A percentile compares a stretch with the other conserved stretches of the same genome.
phyloP scores from a whole-genome alignment of 35 echinoderm and acorn worm species.

The Ophiothrix spiculata region DNA sequence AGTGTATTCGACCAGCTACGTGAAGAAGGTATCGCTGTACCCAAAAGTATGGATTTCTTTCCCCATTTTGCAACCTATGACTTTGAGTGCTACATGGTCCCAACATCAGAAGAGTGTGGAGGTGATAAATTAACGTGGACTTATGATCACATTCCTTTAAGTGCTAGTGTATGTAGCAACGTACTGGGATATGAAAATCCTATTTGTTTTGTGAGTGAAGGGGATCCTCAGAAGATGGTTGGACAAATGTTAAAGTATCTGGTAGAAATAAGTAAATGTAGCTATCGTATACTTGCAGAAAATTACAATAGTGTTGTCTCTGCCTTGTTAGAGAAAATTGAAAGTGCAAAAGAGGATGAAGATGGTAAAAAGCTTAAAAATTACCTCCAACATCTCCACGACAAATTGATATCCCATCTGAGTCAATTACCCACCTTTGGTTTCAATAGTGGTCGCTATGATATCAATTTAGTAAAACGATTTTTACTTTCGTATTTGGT shows the following conservation, averaged over 20 bases:
- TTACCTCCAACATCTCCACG: neutral
- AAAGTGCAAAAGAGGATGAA: conserved; percentile 53
- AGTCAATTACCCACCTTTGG: conserved; percentile 27
- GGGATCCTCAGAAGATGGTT: conserved; percentile 21
- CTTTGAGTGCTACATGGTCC: neutral
- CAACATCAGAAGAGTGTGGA: neutral
- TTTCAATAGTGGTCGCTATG: conserved; percentile 28
- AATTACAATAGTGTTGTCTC: conserved; percentile 16
- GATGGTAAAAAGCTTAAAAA: conserved; percentile 28
- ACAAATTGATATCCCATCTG: neutral
- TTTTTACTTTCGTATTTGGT: conserved; percentile 35
- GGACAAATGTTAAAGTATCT: conserved; percentile 38
- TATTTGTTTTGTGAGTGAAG: conserved; percentile 37
- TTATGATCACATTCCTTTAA: conserved; percentile 15
- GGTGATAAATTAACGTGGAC: neutral
- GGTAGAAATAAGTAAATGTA: conserved; percentile 17
- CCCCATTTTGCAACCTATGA: conserved; percentile 1
- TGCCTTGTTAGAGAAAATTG: conserved; percentile 50
- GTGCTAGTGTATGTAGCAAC: conserved; percentile 17
- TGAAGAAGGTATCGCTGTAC: neutral
- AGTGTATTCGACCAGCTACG: conserved; percentile 1
- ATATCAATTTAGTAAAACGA: conserved; percentile 40
- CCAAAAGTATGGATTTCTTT: neutral
- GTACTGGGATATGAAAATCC: conserved; percentile 27
- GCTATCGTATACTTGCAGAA: neutral